Evolutionary conservation across 2,888 invertebrate species (phyloP), one percentile per base, ranked within the genome.

Genomic region (Melanophora roralis): DNA sequence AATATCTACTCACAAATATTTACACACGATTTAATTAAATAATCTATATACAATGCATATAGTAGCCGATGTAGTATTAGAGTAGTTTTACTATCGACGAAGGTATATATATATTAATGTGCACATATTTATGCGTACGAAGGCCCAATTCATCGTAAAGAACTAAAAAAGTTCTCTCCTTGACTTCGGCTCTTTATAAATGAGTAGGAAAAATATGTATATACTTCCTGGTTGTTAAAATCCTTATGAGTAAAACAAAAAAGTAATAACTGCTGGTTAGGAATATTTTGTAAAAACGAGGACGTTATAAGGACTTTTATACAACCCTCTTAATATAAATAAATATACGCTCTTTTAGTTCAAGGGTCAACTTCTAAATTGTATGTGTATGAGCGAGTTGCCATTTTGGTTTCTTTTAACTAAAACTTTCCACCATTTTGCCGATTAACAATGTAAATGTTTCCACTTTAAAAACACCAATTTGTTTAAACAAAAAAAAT

Each of bases 201-300:
- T 40, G 40, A 43, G 11, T 32, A 40, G 1, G 19, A 53, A 11
- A 16, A 1, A 21, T 68, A 57, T n/a, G n/a, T n/a, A n/a, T n/a
- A 36, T n/a, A 68, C 60, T 75, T 75, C 67, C 75, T 75, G 27
- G 60, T 68, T 60, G 45, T 40, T 49, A 65, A 73, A 19, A 67
- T 74, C 74, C 74, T 74, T 74, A 14, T 34, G 12, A 34, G 0
- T 1, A 12, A 19, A 53, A 8, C 23, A 1, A 23, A 47, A 21
- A 14, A 68, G 36, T 14, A 16, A 27, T 27, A 1, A 51, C 27
- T 11, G 19, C 4, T 27, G 27, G 27, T 27, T 6, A 27, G 27
- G 27, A 11, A 45, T 6, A 6, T 32, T 27, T 14, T 59, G 16
- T 5, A 38, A 21, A 21, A n/a, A 21, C 7, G 34, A 9, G 12